Percentiles rank a stretch among this genome's conserved stretches.
Conservation (phyloP, 2,113 vertebrate species). For the Leptobrachium ailaonicum region DNA sequence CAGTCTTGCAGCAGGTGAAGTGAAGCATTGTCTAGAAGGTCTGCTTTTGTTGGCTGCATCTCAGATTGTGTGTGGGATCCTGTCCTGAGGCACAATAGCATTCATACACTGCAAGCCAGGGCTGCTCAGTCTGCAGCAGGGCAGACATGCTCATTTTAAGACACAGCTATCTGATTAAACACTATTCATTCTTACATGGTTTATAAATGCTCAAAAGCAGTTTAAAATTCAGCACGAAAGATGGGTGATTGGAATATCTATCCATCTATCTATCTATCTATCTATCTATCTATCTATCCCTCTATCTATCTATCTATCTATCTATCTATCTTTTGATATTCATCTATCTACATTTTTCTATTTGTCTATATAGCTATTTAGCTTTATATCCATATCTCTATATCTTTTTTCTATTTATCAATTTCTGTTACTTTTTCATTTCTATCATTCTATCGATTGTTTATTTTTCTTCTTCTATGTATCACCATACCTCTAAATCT, state of each 20-base stretch:
- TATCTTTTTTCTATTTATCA: no score
- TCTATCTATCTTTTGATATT: background rate
- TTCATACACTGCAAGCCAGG: slow-evolving; percentile 90
- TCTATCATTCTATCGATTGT: no score
- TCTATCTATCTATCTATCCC: no score
- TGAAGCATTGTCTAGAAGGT: slow-evolving; percentile 97
- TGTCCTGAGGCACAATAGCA: slow-evolving; percentile 95
- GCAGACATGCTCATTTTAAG: slow-evolving; percentile 92
- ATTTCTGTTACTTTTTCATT: no score
- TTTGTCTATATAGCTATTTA: no score
- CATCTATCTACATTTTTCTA: no score
- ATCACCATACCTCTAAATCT: no score
- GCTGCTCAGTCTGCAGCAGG: slow-evolving; percentile 83
- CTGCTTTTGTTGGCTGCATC: slow-evolving; percentile 98
- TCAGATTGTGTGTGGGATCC: slow-evolving; percentile 98
- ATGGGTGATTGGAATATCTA: slow-evolving; percentile 65
- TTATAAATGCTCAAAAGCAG: slow-evolving; percentile 75
- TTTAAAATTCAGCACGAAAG: slow-evolving; percentile 66
- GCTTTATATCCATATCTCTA: no score
- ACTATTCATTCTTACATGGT: slow-evolving; percentile 88
- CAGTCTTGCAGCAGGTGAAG: slow-evolving; percentile 95
- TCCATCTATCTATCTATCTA: background rate
- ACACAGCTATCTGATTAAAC: slow-evolving; percentile 91
- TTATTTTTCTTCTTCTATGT: no score
- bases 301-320: no score